Evolutionary conservation across 2,113 vertebrate species (phyloP), one percentile per base, ranked within the genome.

Genomic region (Amazona vittata): DNA sequence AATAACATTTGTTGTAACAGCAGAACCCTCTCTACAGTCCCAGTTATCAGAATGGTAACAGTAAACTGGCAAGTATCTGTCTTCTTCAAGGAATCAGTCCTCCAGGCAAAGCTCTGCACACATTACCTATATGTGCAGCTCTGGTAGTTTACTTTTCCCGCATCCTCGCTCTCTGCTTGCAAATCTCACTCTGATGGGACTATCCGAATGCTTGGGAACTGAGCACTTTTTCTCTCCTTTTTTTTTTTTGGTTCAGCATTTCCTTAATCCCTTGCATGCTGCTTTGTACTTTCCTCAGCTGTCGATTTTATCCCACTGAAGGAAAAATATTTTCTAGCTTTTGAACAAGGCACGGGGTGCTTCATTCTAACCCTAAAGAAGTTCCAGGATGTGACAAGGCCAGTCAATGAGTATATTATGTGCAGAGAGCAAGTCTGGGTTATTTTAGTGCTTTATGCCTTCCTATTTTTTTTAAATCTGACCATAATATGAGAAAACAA

Each of bases 111-210:
- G 50, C 10, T 60, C 20, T 11, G 62, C 44, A 49, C 0, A 4
- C 0, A 0, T 78, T 41, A 68, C 39, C 29, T 68, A 8, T 47
- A 24, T 12, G 29, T 49, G 43, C 67, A 86, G 37, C 11, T 86
- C 28, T 77, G 20, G 22, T 39, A 65, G 49, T 25, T 85, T 75
- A 17, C 11, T 78, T 75, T 67, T 43, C n/a, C 33, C 18, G 35
- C 1, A 3, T 79, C n/a, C 50, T 82, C 76, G 24, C 37, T 55
- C 50, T 68, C 49, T 92, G 37, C 39, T 55, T 70, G 57, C 15
- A 84, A 82, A 71, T 60, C 22, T 24, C 39, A 6, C 44, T 68
- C 50, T 74, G 28, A 69, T 59, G 15, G 31, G 17, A 75, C 35
- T 15, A 90, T 50, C 13, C 77, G 33, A 84, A 64, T 41, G 21